Evolutionary conservation across 1,140 invertebrate species (phyloP).

Genomic region (Drosophila nasuta): DNA sequence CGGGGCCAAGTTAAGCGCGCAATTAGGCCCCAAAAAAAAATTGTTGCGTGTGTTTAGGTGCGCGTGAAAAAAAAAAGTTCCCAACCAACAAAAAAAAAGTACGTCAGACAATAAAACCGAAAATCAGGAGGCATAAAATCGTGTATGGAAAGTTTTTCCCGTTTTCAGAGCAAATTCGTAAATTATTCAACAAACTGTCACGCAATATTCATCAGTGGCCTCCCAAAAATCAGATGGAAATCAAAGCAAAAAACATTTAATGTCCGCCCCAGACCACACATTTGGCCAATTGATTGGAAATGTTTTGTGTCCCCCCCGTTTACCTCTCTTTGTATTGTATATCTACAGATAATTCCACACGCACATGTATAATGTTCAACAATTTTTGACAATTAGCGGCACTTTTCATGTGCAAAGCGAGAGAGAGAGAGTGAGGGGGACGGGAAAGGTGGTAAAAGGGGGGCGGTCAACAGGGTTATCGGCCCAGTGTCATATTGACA

Average conservation of each 20-base stretch:
- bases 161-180: constrained; percentile 60
- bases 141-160: constrained; percentile 50
- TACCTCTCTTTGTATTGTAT: not conserved
- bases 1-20: constrained; percentile 61
- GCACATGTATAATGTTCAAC: constrained; percentile 67
- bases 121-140: constrained; percentile 1
- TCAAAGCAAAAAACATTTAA: constrained; percentile 68
- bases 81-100: not conserved
- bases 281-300: constrained; percentile 74
- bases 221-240: constrained; percentile 55
- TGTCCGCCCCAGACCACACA: constrained; percentile 48
- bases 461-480: constrained; percentile 30
- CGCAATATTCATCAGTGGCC: constrained; percentile 62
- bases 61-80: constrained; percentile 66
- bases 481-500: constrained; percentile 74
- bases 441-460: not conserved
- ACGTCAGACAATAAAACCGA: constrained; percentile 12
- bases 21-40: constrained; percentile 67
- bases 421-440: not conserved
- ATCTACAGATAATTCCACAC: constrained; percentile 49
- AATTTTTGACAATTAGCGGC: constrained; percentile 84
- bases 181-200: constrained; percentile 83
- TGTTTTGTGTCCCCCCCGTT: not conserved
- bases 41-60: constrained; percentile 81
- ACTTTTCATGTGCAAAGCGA: constrained; percentile 71